These are phyloP conservation scores for Branchellion lobata DNA, from an alignment of 2,888 invertebrate genomes.

Conservation along the genomic window DNA sequence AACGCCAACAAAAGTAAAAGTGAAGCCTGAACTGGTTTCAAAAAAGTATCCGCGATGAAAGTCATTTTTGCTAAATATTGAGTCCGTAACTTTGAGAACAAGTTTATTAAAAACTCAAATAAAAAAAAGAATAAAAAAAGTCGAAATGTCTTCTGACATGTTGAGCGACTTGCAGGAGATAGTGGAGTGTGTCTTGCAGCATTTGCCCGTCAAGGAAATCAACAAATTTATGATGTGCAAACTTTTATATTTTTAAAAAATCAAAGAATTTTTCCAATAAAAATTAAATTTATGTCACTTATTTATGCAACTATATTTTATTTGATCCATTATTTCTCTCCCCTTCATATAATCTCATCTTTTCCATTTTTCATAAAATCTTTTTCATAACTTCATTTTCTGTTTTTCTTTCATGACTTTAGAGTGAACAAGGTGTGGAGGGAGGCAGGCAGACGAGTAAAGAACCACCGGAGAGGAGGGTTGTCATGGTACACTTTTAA, in stretches of 20 bases:
- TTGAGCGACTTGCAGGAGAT: not conserved
- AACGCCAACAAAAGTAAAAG: too few species aligned
- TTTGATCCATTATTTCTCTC: not conserved
- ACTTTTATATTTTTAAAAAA: too few species aligned
- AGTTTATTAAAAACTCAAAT: too few species aligned
- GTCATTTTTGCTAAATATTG: too few species aligned
- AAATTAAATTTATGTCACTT: too few species aligned
- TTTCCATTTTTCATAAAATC: not conserved
- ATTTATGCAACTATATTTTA: too few species aligned
- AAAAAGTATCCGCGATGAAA: too few species aligned
- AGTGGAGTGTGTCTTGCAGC: not conserved
- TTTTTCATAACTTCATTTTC: not conserved
- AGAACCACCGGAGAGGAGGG: not conserved
- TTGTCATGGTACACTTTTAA: not conserved
- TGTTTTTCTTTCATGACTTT: not conserved
- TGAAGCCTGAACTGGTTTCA: too few species aligned
- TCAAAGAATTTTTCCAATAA: too few species aligned
- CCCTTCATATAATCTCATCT: not conserved
- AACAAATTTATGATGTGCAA: not conserved
- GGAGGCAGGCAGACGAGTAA: not conserved
- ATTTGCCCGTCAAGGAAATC: not conserved
- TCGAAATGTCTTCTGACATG: too few species aligned
- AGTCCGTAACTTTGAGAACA: too few species aligned
- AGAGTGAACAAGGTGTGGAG: not conserved
- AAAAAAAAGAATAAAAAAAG: too few species aligned